Percentiles rank a stretch among this genome's conserved stretches.
Conservation (phyloP, 2,797 vertebrate species). For the Sternarchorhynchus goeldii region DNA sequence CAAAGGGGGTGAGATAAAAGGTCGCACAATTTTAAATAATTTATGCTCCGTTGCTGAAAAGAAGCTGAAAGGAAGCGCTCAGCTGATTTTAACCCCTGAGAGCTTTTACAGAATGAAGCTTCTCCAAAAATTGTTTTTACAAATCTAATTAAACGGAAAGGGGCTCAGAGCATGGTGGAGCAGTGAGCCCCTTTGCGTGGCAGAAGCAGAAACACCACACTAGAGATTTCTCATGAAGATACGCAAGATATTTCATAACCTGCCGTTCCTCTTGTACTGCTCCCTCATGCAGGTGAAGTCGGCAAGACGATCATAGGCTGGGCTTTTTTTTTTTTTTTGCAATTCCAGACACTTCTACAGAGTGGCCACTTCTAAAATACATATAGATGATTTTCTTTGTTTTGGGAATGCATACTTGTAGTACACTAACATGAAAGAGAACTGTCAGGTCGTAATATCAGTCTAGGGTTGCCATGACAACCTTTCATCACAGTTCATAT, state of each 20-base stretch:
- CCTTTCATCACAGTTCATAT: background rate
- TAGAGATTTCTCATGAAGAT: constrained; percentile 18
- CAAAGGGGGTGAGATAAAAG: constrained; percentile 99
- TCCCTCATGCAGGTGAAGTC: background rate
- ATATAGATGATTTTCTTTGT: background rate
- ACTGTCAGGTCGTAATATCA: constrained; percentile 24
- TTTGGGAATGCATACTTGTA: background rate
- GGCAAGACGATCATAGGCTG: background rate
- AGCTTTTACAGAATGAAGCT: constrained; percentile 87
- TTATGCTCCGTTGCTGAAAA: constrained; percentile 99
- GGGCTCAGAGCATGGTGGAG: constrained; percentile 76
- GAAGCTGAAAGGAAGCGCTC: constrained; percentile 99
- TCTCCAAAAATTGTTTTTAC: constrained; percentile 87
- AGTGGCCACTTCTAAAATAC: background rate
- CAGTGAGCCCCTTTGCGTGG: constrained; percentile 73
- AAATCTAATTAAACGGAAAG: constrained; percentile 88
- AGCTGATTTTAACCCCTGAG: constrained; percentile 99
- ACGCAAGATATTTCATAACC: background rate
- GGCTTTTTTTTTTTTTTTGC: too few relatives aligned
- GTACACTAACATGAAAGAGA: background rate
- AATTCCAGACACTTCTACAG: background rate
- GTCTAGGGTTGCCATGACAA: constrained; percentile 21
- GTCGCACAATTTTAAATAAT: constrained; percentile 99
- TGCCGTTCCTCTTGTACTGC: background rate
- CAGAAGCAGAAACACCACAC: constrained; percentile 64